Conservation (phyloP, 2,797 vertebrate genomes). For the Alectoris magna region DNA sequence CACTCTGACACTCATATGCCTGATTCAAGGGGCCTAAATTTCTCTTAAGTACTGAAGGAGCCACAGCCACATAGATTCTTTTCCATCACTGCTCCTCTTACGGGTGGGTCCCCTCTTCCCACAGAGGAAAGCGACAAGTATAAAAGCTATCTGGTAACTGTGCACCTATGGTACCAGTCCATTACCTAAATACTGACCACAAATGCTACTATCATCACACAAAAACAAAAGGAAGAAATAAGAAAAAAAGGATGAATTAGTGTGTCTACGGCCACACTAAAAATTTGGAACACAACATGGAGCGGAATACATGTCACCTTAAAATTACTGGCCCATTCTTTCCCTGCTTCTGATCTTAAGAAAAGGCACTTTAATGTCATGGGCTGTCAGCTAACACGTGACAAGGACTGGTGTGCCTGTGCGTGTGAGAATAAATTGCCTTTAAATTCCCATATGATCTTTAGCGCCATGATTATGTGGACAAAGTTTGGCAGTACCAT, state of each 20-base stretch:
- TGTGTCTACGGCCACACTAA: neutral
- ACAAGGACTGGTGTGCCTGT: rapidly evolving
- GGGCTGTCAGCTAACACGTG: rapidly evolving
- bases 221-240: neutral
- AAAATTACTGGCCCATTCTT: neutral
- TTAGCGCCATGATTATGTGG: neutral
- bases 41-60: neutral
- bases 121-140: neutral
- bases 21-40: neutral
- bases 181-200: neutral
- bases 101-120: neutral
- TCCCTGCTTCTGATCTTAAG: neutral
- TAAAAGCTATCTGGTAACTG: neutral
- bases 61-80: neutral
- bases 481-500: neutral
- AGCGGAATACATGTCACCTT: neutral
- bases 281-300: neutral
- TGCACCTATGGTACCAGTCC: neutral
- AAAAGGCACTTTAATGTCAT: neutral
- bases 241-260: neutral
- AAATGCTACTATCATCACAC: neutral
- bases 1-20: neutral
- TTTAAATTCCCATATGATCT: neutral
- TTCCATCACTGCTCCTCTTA: neutral
- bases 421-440: neutral